A percentile compares a stretch with the other conserved stretches of the same genome.
Conservation (phyloP, 2,888 invertebrate genomes). For the Cantharis rufa region DNA sequence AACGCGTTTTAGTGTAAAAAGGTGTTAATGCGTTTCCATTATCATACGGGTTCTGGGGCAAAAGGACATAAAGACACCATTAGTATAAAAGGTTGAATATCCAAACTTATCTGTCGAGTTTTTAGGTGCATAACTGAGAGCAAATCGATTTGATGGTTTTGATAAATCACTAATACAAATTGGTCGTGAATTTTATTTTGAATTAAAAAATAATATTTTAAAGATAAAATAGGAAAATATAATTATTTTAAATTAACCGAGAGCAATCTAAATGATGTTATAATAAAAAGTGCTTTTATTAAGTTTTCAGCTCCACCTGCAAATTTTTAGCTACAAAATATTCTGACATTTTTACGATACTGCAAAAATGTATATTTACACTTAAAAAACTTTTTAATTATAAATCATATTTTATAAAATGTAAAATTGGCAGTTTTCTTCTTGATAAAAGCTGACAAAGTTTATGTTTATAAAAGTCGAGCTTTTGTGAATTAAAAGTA, state of each 20-base stretch:
- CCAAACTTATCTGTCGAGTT: conserved; percentile 9
- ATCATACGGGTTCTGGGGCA: conserved; percentile 7
- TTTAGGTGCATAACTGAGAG: neutral
- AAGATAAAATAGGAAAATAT: neutral
- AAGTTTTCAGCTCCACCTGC: neutral
- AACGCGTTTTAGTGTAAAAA: conserved; percentile 6
- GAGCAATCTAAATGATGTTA: neutral
- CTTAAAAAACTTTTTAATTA: neutral
- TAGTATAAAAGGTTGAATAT: conserved; percentile 12
- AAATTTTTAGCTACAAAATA: neutral
- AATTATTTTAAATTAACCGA: neutral
- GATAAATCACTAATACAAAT: neutral
- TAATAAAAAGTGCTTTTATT: neutral
- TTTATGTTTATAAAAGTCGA: neutral
- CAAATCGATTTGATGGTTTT: neutral
- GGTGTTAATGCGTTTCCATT: conserved; percentile 9
- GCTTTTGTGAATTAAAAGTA: neutral
- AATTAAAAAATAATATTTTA: neutral
- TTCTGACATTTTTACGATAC: neutral
- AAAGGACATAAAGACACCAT: conserved; percentile 11
- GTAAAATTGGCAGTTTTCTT: neutral
- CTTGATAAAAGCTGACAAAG: neutral
- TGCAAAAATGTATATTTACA: neutral
- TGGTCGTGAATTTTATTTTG: neutral
- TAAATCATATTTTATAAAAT: neutral